Evolutionary conservation across 2,888 invertebrate species (phyloP), one percentile per base, ranked within the genome.

Genomic region (Microdon myrmicae): DNA sequence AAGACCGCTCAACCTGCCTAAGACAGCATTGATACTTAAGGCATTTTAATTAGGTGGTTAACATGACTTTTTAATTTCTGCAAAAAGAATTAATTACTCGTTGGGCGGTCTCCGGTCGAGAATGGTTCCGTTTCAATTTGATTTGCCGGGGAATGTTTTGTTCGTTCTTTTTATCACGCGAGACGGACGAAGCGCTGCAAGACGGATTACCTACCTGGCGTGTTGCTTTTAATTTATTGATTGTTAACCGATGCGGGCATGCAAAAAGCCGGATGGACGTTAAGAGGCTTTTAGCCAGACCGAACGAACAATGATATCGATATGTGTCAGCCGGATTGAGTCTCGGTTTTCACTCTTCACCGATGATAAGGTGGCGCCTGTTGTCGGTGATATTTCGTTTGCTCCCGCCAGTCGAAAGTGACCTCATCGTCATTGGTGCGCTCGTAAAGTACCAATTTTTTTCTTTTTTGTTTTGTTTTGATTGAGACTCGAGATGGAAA

Each of bases 41-140:
- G 73, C 75, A 78, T 78, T 78, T 78, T 78, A 78, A 78, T 78
- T 78, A 78, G 77, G 76, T 77, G 75, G 77, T 78, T 79, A 76
- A 78, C 78, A 78, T 75, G 77, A 77, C 76, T 78, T 78, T 78
- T 78, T 79, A 78, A 78, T 78, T 78, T 79, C 75, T 72, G 74
- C 71, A 73, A 74, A 75, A 73, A 74, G 76, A 77, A 79, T 78
- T 78, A 78, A 79, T 78, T 79, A 77, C 75, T 71, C 73, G 70
- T 72, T 78, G 78, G 79, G 78, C 76, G 78, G 78, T 78, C 78
- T 59, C 6, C 35, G 5, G 25, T 12, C 10, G 35, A 56, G 51
- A n/a, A n/a, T 64, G 51, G 37, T 64, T 64, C 45, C 56, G 64
- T 64, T 64, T 58, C 56, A 64, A 51, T 53, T 56, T 58, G 58